Conservation (phyloP, 2,797 vertebrate species). For the Spizella passerina region DNA sequence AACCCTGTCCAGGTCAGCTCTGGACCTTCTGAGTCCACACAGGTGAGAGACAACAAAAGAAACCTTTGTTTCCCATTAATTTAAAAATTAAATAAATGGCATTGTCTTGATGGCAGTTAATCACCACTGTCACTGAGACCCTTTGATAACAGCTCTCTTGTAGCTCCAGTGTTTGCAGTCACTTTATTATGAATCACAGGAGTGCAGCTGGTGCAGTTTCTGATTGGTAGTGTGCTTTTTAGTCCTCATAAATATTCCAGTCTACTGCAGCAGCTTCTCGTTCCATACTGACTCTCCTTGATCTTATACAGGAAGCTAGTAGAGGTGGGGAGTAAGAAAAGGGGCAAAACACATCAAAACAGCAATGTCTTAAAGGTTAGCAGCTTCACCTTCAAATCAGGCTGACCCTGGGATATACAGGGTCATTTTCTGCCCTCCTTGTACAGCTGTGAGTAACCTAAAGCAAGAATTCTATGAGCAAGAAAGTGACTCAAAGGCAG, state of each 20-base stretch:
- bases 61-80: neutral
- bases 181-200: slow-evolving; percentile 14
- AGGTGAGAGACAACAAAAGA: slow-evolving; percentile 82
- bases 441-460: neutral
- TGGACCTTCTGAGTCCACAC: slow-evolving; percentile 88
- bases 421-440: neutral
- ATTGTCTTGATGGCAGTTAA: slow-evolving; percentile 75
- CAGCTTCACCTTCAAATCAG: neutral
- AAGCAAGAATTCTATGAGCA: neutral
- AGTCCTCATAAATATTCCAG: slow-evolving; percentile 14
- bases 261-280: neutral
- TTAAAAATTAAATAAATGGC: neutral
- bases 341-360: neutral
- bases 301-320: neutral
- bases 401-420: neutral
- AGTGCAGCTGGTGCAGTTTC: neutral
- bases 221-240: neutral
- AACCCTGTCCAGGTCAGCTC: slow-evolving; percentile 87
- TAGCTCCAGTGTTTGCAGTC: neutral
- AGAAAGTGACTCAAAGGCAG: neutral
- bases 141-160: slow-evolving; percentile 32
- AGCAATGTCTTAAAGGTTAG: neutral
- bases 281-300: neutral
- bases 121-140: slow-evolving; percentile 68
- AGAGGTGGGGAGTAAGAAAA: neutral